phyloP scores from a whole-genome alignment of 2,888 invertebrate genomes.

The Nemotelus pantherinus region DNA sequence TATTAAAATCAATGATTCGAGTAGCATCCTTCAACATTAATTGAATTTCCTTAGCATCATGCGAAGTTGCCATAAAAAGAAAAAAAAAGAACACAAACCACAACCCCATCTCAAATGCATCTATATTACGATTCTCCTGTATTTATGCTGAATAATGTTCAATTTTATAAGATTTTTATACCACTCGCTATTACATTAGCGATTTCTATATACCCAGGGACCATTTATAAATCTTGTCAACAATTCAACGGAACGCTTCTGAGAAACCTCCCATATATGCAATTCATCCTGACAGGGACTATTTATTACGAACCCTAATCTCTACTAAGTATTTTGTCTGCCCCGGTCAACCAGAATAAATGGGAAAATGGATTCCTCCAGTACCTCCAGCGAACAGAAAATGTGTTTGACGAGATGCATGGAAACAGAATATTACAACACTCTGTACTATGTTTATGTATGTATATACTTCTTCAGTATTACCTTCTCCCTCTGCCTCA shows the following conservation, averaged over 20 bases:
- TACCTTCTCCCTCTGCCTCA: neutral
- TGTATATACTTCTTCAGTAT: neutral
- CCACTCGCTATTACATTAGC: neutral
- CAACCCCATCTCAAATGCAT: too few species aligned
- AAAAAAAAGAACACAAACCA: too few species aligned
- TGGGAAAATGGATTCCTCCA: neutral
- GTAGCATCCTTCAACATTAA: too few species aligned
- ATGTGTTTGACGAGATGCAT: constrained; percentile 5
- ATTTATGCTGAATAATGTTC: too few species aligned
- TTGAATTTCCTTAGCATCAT: too few species aligned
- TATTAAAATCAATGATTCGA: too few species aligned
- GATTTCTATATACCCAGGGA: neutral
- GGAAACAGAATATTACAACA: neutral
- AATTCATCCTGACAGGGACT: constrained; percentile 4
- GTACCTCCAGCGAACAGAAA: neutral
- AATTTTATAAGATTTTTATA: neutral
- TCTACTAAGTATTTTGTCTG: neutral
- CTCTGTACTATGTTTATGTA: neutral
- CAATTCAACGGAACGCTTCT: neutral
- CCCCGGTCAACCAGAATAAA: neutral
- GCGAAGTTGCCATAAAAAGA: too few species aligned
- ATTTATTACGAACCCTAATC: constrained; percentile 27
- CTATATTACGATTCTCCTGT: too few species aligned
- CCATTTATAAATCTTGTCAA: constrained; percentile 4
- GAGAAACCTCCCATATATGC: neutral